Percentiles rank a stretch among this genome's conserved stretches.
phyloP scores from a whole-genome alignment of 2,113 vertebrate genomes.

The Chamaea fasciata region DNA sequence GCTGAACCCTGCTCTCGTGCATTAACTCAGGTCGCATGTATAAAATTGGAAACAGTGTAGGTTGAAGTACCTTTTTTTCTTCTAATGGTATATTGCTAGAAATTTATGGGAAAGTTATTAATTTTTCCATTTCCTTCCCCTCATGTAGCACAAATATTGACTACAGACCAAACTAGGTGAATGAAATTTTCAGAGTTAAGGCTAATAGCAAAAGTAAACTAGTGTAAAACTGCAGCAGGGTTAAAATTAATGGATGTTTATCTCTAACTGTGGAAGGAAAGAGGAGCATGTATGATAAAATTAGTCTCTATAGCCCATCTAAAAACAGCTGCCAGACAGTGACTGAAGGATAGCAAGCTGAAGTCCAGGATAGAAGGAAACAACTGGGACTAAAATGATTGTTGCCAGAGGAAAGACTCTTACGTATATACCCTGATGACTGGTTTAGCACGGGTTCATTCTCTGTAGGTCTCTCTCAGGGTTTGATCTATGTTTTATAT shows the following conservation, averaged over 20 bases:
- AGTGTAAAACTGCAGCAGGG: background rate
- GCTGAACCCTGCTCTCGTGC: background rate
- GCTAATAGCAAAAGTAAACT: background rate
- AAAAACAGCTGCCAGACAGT: background rate
- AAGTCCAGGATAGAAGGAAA: background rate
- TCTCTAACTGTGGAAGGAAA: background rate
- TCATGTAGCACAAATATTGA: background rate
- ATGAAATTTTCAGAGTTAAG: background rate
- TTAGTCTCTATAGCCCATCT: background rate
- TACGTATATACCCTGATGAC: background rate
- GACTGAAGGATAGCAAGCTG: background rate
- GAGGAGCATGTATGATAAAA: background rate
- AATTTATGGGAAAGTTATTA: background rate
- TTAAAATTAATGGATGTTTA: conserved; percentile 3
- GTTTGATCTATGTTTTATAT: background rate
- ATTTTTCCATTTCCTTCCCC: background rate
- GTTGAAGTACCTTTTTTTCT: background rate
- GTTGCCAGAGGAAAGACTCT: background rate
- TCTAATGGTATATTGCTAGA: background rate
- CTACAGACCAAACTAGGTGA: background rate
- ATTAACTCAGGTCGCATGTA: background rate
- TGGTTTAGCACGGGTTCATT: background rate
- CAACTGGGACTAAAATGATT: background rate
- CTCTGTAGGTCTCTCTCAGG: background rate
- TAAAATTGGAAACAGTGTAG: background rate